Base-by-base conservation (phyloP, 1,140 invertebrate species). In the Saxidomus purpurata region DNA sequence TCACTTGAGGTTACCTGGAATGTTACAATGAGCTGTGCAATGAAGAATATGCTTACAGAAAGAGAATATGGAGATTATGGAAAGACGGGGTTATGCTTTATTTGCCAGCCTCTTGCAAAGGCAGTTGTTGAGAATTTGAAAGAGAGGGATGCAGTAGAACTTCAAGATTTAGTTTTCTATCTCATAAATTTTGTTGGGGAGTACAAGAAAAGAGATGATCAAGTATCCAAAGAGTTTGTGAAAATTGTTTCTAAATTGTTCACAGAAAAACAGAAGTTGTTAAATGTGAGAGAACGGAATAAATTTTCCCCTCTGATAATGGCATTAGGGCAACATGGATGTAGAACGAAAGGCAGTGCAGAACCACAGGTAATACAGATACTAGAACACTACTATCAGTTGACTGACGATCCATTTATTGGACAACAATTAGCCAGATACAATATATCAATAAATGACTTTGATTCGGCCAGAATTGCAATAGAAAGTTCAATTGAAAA, bases 341-440 rank as follows among this genome's bases (percentile, higher is more conserved):
- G 13, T 40, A 43, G 19, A 36, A 38, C 17, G 31, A n/a, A 79
- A 1, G 17, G 15, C 76, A 36, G 1, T 6, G 36, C 34, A 43
- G 47, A 22, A 79, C 43, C n/a, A n/a, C n/a, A n/a, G n/a, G n/a
- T n/a, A n/a, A n/a, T n/a, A n/a, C n/a, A n/a, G n/a, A n/a, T n/a
- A n/a, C n/a, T n/a, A n/a, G n/a, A n/a, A n/a, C n/a, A n/a, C n/a
- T n/a, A 52, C 31, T 82, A 61, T 36, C 52, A 82, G 28, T 31
- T 82, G 17, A 82, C 52, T 22, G n/a, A 31, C 19, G 79, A 82
- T 31, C n/a, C 79, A 47, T 52, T 82, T 40, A 52, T 82, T 22
- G 79, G 79, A 59, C 79, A 82, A 36, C 79, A 82, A 61, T 31
- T 82, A 25, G 52, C 79, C 59, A 59, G 79, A 25, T 61, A 36